phyloP scores from a whole-genome alignment of 2,797 vertebrate genomes.

The Bucorvus abyssinicus region DNA sequence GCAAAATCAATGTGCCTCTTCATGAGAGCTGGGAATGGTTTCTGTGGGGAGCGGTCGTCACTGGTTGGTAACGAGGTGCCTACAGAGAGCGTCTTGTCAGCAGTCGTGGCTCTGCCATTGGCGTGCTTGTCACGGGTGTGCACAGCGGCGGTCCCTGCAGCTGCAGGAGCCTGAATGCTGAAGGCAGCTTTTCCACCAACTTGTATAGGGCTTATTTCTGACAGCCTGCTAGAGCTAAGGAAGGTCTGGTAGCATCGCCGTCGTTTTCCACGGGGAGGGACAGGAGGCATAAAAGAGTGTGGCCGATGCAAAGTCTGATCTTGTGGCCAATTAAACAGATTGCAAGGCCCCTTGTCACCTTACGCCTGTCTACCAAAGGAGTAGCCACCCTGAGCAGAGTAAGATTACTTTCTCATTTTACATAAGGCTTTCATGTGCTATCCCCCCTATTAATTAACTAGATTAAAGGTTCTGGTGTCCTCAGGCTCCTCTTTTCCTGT shows the following conservation, averaged over 20 bases:
- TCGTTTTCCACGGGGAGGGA: rapidly evolving
- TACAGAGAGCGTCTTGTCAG: not conserved
- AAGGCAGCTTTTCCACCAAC: not conserved
- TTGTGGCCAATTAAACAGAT: not conserved
- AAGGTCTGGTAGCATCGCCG: not conserved
- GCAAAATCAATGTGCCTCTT: not conserved
- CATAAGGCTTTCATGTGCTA: not conserved
- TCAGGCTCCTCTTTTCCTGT: not conserved
- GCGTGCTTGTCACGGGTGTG: not conserved
- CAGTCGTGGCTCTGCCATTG: not conserved
- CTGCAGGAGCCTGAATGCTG: not conserved
- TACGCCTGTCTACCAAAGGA: not conserved
- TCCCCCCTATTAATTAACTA: conserved; percentile 19
- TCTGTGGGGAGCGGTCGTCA: rapidly evolving
- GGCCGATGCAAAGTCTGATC: not conserved
- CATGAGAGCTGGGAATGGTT: not conserved
- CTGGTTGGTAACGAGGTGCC: not conserved
- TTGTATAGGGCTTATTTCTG: rapidly evolving
- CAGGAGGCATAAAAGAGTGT: not conserved
- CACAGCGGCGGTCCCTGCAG: not conserved
- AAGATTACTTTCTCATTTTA: not conserved
- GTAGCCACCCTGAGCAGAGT: not conserved
- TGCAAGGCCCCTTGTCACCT: not conserved
- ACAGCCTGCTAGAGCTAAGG: not conserved
- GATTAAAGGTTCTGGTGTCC: conserved; percentile 31